Base-by-base conservation (phyloP, 2,113 vertebrate genomes). In the Chionodraco myersi region DNA sequence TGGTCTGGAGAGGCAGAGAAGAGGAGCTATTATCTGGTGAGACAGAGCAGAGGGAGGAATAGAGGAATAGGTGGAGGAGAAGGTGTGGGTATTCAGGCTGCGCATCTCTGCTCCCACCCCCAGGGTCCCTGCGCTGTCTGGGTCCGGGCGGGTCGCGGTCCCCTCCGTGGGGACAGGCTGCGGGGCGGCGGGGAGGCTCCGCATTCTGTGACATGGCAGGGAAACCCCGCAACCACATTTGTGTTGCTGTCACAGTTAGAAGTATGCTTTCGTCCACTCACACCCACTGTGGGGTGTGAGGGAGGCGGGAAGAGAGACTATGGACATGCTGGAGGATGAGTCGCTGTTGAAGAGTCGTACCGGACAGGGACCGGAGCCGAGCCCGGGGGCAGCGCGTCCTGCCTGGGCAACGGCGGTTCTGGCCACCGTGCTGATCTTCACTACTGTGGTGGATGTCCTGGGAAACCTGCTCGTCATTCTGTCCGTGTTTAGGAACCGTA, bases 391-490 rank as follows among this genome's bases (percentile, higher is more conserved):
- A 41, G 74, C 54, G 65, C 86, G 78, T 21, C 86, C 86, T 1
- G 65, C 82, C 1, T 87, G 86, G 86, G 82, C 65, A 18, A 5
- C 81, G n/a, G 78, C 78, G n/a, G 62, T 74, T 65, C 86, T 87
- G 74, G 86, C 86, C 44, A 77, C 64, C 30, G 78, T 87, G 21
- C 78, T 87, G 52, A 87, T 87, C 77, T 78, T 87, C 82, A 87
- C 82, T 34, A 87, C 86, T 0, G 86, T 87, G 44, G 86, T 87
- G 49, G 86, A 87, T 18, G 82, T 87, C 6, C 51, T 87, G 61
- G 86, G 86, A 18, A 87, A 87, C 78, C 82, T 87, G 65, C 82
- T 87, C 70, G 86, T 87, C 34, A 81, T 87, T 11, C 45, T 78
- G 60, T 80, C 86, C 1, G 86, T 87, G 60, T 44, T 81, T 0